Percentiles rank a stretch among this genome's conserved stretches.
Evolutionary conservation across 2,113 vertebrate genomes (phyloP).

Genomic region (Ellobius talpinus): DNA sequence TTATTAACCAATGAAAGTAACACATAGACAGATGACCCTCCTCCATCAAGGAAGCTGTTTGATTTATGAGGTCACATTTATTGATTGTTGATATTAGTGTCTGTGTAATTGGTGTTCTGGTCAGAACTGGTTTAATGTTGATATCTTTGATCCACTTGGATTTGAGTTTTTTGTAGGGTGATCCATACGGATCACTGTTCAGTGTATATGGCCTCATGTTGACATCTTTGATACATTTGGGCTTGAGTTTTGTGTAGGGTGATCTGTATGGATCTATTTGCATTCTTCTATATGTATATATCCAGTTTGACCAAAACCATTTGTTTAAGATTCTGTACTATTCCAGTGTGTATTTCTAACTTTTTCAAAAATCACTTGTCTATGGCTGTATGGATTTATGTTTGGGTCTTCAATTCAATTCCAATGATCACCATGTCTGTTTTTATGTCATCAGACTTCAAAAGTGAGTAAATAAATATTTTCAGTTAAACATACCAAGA

Average conservation of each 20-base stretch:
- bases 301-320: not conserved
- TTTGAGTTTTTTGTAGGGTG: not conserved
- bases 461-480: not conserved
- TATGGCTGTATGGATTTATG: not conserved
- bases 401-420: not conserved
- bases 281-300: not conserved
- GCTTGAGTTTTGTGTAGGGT: not conserved
- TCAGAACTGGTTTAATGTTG: too few relatives aligned
- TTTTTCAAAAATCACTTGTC: not conserved
- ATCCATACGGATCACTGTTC: not conserved
- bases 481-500: not conserved
- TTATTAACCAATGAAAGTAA: too few relatives aligned
- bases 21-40: too few relatives aligned
- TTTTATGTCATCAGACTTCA: not conserved
- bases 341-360: not conserved
- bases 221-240: not conserved
- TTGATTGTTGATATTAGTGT: not conserved
- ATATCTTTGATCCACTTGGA: not conserved
- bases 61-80: not conserved
- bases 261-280: not conserved
- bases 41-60: not conserved
- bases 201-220: too few relatives aligned
- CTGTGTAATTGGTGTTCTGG: not conserved
- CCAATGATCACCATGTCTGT: not conserved
- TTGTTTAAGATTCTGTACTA: not conserved